Evolutionary conservation across 2,888 invertebrate species (phyloP), one percentile per base, ranked within the genome.

Genomic region (Meandrusa payeni): DNA sequence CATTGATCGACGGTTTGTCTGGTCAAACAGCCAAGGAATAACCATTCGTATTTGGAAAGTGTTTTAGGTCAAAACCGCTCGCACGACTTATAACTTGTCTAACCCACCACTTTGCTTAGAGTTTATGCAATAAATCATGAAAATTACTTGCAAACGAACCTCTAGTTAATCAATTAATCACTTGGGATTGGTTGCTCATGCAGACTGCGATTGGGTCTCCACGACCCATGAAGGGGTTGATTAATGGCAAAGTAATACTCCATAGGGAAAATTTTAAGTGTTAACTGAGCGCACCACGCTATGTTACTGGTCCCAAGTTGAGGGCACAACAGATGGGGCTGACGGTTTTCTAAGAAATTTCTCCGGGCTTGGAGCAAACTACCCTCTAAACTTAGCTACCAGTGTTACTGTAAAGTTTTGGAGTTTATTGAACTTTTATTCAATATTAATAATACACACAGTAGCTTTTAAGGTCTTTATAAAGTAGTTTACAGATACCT

Each of bases 91-190:
- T 38, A 48, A 48, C 49, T 28, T 49, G 54, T 51, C 38, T n/a
- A 45, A 40, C 45, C 42, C 43, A 43, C 51, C 50, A 42, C 36
- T 40, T 20, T 48, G 51, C 51, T 51, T 51, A 17, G 59, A 57
- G 54, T 48, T 59, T 42, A 46, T 54, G 64, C 61, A 60, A 78
- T 81, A 74, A 80, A 78, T 82, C 80, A 85, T 75, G 72, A 69
- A 79, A 82, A 85, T 85, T 74, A 76, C 71, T 66, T 61, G 64
- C 64, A 65, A 74, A 69, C 61, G 64, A 64, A 63, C 67, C 73
- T 69, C 66, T 72, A 74, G 76, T 76, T 78, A 79, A 76, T 76
- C 78, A 81, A 86, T 85, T 85, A 85, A 83, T 85, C 85, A 81
- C 75, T 59, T 59, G 74, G 72, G 76, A 78, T 69, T 66, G 76